Evolutionary conservation across 2,888 invertebrate species (phyloP).

Genomic region (Drosophila dives): DNA sequence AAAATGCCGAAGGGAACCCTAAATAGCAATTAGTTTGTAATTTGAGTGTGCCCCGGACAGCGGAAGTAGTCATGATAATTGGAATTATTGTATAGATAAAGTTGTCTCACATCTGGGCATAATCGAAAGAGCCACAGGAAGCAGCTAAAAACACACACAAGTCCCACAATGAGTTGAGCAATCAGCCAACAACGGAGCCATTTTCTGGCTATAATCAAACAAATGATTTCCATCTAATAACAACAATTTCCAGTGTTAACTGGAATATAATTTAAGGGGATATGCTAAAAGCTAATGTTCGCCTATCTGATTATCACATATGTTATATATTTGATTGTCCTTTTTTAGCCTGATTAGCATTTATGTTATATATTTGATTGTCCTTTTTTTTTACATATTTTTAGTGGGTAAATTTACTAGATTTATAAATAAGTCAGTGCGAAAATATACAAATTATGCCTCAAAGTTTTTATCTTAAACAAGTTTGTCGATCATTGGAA

Average conservation of each 20-base stretch:
- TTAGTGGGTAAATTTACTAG: background rate
- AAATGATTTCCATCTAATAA: background rate
- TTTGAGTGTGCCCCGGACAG: slow-evolving; percentile 48
- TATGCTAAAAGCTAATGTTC: background rate
- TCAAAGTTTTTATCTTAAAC: too few relatives aligned
- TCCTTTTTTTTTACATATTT: background rate
- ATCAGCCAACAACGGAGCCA: background rate
- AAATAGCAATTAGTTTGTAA: slow-evolving; percentile 75
- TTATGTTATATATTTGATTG: too few relatives aligned
- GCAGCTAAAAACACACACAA: slow-evolving; percentile 13
- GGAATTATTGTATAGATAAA: slow-evolving; percentile 41
- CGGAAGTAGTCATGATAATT: slow-evolving; percentile 75
- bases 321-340: background rate
- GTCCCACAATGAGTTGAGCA: slow-evolving; percentile 7
- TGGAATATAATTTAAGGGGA: background rate
- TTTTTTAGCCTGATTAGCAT: background rate
- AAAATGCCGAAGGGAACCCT: slow-evolving; percentile 43
- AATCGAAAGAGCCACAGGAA: slow-evolving; percentile 40
- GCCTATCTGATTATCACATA: background rate
- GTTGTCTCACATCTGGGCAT: slow-evolving; percentile 17
- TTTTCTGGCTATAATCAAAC: background rate
- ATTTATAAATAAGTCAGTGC: background rate
- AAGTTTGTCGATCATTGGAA: too few relatives aligned
- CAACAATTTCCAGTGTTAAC: background rate
- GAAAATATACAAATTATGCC: too few relatives aligned